Percentiles rank a stretch among this genome's conserved stretches.
These are phyloP conservation scores for Chaetura pelagica DNA, from an alignment of 2,113 vertebrate species.

Conservation along the genomic window DNA sequence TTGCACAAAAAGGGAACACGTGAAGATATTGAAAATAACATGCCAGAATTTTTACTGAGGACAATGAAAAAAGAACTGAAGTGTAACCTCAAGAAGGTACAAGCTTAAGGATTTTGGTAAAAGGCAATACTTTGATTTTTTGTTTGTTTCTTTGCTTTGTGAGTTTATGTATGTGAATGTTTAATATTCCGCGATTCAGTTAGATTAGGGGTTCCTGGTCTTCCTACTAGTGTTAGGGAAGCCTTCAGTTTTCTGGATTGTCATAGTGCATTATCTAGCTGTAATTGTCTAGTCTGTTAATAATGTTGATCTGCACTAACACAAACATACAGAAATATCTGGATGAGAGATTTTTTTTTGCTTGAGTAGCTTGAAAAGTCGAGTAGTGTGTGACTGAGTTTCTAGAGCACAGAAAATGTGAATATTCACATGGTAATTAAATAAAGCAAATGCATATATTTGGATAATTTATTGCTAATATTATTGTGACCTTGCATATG, in stretches of 20 bases:
- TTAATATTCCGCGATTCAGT: background rate
- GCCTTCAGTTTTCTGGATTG: background rate
- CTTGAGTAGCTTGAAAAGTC: background rate
- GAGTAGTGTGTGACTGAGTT: background rate
- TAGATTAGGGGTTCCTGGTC: background rate
- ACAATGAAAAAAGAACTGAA: conserved; percentile 77
- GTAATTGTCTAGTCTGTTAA: background rate
- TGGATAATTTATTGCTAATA: background rate
- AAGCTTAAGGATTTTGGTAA: background rate
- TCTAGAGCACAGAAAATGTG: background rate
- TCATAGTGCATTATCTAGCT: background rate
- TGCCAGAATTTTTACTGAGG: conserved; percentile 89
- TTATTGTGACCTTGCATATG: background rate
- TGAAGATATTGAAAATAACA: conserved; percentile 93
- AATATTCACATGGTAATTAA: background rate
- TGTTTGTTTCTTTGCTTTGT: background rate
- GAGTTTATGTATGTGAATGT: background rate
- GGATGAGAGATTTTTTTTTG: background rate
- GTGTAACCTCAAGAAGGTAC: conserved; percentile 82
- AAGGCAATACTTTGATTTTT: background rate
- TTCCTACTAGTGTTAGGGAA: background rate
- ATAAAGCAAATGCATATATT: background rate
- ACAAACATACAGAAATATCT: background rate
- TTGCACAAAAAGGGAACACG: conserved; percentile 91
- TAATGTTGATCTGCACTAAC: background rate